Base-by-base conservation (phyloP, 2,113 vertebrate species). In the Perca flavescens region DNA sequence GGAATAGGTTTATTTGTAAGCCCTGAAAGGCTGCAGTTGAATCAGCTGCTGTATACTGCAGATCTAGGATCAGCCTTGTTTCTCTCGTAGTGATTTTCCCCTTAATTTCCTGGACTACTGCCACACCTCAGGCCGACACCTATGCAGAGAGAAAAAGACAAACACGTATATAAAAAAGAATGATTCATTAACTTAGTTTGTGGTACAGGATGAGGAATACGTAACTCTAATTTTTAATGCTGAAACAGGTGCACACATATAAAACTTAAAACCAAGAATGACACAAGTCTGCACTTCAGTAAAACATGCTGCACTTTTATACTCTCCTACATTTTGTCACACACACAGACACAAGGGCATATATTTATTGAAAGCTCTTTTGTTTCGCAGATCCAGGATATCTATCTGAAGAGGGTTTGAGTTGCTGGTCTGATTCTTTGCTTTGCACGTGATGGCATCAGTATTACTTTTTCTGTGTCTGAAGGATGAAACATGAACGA, bases 51-150 rank as follows among this genome's bases (percentile, higher is more conserved):
- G 9, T 31, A 2, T 2, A 1, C 6, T 12, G 16, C 71, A 70
- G 68, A 85, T 85, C 49, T 60, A 71, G 60, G 34, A 79, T 73
- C 72, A 70, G 58, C 16, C 14, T 34, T 11, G 16, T 11, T 13
- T 56, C 74, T 17, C 25, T 54, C 5, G 0, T 1, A 12, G 19
- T n/a, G 22, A 65, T 31, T 56, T 74, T 19, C 1, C 13, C 6
- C 50, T 28, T 62, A 11, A 9, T 40, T 36, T 60, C 11, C n/a
- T 34, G 52, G 40, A 49, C 49, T 40, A 2, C 14, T 17, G 6
- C 34, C n/a, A 5, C 47, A 50, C 12, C 5, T 60, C 22, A 53
- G 43, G 15, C 12, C 1, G 15, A n/a, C 21, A 14, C 19, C 19
- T 47, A 13, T 9, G 36, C 1, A 17, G 54, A 64, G 21, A 50